These are phyloP conservation scores for Hexactinellida sp. DNA, from an alignment of 37 sponge, comb jelly and placozoan species.

Conservation along the genomic window DNA sequence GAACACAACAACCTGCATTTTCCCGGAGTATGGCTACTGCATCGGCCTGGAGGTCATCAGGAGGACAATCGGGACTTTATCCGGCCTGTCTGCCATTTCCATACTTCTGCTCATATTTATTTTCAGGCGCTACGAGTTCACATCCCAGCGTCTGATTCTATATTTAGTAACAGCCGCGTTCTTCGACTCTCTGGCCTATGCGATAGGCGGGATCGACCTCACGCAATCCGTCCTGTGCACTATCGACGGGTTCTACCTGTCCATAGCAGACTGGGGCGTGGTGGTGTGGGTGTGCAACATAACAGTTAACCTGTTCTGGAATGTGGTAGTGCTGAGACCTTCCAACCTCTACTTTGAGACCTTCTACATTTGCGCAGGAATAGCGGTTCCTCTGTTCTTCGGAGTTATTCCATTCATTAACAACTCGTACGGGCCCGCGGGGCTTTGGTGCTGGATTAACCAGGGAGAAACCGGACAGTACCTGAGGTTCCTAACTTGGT, in stretches of 20 bases:
- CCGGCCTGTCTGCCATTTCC: neutral
- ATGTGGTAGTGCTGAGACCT: slow-evolving; percentile 5
- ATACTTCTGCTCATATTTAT: slow-evolving; percentile 20
- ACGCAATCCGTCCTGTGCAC: neutral
- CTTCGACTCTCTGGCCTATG: neutral
- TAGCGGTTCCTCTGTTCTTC: slow-evolving; percentile 34
- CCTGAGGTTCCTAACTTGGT: slow-evolving; percentile 27
- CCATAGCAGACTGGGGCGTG: neutral
- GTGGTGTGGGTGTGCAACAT: slow-evolving; percentile 19
- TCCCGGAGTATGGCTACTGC: neutral
- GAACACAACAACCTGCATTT: neutral
- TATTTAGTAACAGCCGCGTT: slow-evolving; percentile 19
- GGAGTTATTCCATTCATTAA: slow-evolving; percentile 47
- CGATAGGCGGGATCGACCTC: neutral
- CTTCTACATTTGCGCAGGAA: slow-evolving; percentile 20
- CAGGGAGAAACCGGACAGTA: slow-evolving; percentile 4
- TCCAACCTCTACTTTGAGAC: slow-evolving; percentile 30
- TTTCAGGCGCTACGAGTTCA: neutral
- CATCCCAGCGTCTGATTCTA: slow-evolving; percentile 28
- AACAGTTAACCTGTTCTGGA: slow-evolving; percentile 20
- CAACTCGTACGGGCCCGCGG: slow-evolving; percentile 35
- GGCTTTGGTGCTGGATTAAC: slow-evolving; percentile 62
- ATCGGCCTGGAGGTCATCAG: neutral
- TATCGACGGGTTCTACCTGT: neutral
- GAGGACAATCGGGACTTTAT: slow-evolving; percentile 1